Conservation (phyloP, 1,140 invertebrate genomes). For the Globodera ellingtonae region DNA sequence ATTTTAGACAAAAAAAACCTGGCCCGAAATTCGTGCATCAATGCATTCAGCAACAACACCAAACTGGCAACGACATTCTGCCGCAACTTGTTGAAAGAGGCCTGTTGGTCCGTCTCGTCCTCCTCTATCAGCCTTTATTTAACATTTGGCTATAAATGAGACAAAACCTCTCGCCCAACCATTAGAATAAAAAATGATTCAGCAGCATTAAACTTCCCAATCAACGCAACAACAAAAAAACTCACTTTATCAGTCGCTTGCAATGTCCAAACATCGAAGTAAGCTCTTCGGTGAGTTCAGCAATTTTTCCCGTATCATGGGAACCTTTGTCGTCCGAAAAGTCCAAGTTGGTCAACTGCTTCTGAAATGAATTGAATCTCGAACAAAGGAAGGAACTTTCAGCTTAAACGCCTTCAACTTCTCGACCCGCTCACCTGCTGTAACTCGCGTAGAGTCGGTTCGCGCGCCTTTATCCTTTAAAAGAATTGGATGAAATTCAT, state of each 20-base stretch:
- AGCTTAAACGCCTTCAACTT: background rate
- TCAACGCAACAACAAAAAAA: background rate
- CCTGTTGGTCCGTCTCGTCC: constrained; percentile 29
- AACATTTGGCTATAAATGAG: background rate
- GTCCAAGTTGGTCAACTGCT: constrained; percentile 43
- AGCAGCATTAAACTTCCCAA: background rate
- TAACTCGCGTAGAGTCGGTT: constrained; percentile 35
- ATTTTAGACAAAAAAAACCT: constrained; percentile 14
- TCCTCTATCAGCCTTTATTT: constrained; percentile 43
- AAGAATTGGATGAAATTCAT: background rate
- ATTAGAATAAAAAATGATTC: too few species aligned
- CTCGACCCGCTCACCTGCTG: constrained; percentile 25
- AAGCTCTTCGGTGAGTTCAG: constrained; percentile 52
- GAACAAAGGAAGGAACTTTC: background rate
- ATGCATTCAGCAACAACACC: constrained; percentile 67
- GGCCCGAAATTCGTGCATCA: constrained; percentile 67
- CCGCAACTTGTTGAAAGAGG: constrained; percentile 48
- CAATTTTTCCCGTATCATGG: constrained; percentile 45
- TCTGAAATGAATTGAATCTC: constrained; percentile 16
- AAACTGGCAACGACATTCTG: constrained; percentile 67
- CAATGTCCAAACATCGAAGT: constrained; percentile 47
- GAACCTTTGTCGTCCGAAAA: constrained; percentile 42
- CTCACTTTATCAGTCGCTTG: constrained; percentile 43
- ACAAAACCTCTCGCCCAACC: too few species aligned
- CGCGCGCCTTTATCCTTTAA: constrained; percentile 47